Percentiles rank a stretch among this genome's conserved stretches.
These are phyloP conservation scores for Sparus aurata DNA, from an alignment of 2,797 vertebrate species.

Conservation along the genomic window DNA sequence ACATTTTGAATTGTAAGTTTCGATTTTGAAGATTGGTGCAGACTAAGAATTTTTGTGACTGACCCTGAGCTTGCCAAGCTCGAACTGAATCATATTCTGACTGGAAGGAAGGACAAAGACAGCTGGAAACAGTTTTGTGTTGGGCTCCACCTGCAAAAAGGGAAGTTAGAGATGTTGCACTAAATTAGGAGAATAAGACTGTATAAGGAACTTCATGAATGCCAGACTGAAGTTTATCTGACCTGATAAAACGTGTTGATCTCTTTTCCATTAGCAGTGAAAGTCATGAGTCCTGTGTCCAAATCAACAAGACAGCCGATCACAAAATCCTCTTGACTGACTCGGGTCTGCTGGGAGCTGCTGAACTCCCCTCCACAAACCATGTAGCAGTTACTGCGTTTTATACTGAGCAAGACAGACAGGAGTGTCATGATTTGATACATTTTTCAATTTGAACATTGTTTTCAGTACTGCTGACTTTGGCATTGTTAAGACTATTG, in stretches of 20 bases:
- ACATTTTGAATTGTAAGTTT: not conserved
- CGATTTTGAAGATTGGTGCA: not conserved
- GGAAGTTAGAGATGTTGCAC: not conserved
- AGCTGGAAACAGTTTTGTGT: conserved; percentile 95
- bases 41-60: conserved; percentile 20
- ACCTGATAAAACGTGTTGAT: conserved; percentile 98
- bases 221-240: conserved; percentile 29
- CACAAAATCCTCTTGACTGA: conserved; percentile 92
- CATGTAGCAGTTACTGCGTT: conserved; percentile 97
- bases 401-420: conserved; percentile 85
- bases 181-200: conserved; percentile 3
- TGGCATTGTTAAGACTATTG: no score
- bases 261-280: conserved; percentile 95
- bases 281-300: conserved; percentile 96
- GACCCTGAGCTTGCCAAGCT: conserved; percentile 95
- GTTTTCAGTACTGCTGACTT: no score
- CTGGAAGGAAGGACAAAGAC: conserved; percentile 91
- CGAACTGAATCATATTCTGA: conserved; percentile 94
- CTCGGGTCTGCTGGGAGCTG: conserved; percentile 91
- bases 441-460: no score
- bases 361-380: conserved; percentile 95
- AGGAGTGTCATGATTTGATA: not conserved
- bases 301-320: conserved; percentile 95
- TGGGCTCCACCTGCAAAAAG: conserved; percentile 91
- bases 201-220: not conserved